Percentiles rank a stretch among this genome's conserved stretches.
Evolutionary conservation across 2,113 vertebrate genomes (phyloP).

Genomic region (Varanus komodoensis): DNA sequence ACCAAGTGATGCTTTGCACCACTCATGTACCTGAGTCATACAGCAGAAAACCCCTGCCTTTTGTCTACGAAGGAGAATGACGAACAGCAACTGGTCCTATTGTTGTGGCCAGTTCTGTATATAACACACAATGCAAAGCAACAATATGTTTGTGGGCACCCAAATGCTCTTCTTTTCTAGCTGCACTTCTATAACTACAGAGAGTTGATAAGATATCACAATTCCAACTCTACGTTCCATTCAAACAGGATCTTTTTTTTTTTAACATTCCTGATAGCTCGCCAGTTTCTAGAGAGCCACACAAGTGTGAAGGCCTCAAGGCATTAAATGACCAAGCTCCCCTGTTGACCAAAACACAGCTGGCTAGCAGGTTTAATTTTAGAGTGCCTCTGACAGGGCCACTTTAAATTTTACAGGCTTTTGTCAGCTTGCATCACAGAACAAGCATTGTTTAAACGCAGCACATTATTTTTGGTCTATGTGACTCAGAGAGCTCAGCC

Average conservation of each 20-base stretch:
- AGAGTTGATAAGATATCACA: neutral
- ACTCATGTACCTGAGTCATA: neutral
- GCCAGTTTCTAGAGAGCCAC: neutral
- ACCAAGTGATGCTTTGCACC: neutral
- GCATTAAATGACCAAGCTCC: neutral
- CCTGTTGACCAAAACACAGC: constrained; percentile 64
- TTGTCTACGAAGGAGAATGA: neutral
- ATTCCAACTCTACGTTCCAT: neutral
- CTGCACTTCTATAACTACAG: neutral
- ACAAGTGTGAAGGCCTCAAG: neutral
- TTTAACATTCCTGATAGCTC: neutral
- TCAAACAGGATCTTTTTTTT: neutral
- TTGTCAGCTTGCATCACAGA: constrained; percentile 59
- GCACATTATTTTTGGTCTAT: constrained; percentile 62
- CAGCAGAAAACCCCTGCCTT: neutral
- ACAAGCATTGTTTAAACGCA: constrained; percentile 55
- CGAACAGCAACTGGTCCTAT: neutral
- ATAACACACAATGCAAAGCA: neutral
- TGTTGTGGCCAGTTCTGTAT: neutral
- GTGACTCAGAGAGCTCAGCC: constrained; percentile 53
- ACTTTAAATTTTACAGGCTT: constrained; percentile 59
- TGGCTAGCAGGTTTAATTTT: constrained; percentile 69
- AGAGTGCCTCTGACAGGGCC: constrained; percentile 36
- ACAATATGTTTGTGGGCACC: neutral
- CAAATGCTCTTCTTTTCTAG: neutral